phyloP scores from a whole-genome alignment of 2,888 invertebrate genomes.

The Diachrysia chrysitis region DNA sequence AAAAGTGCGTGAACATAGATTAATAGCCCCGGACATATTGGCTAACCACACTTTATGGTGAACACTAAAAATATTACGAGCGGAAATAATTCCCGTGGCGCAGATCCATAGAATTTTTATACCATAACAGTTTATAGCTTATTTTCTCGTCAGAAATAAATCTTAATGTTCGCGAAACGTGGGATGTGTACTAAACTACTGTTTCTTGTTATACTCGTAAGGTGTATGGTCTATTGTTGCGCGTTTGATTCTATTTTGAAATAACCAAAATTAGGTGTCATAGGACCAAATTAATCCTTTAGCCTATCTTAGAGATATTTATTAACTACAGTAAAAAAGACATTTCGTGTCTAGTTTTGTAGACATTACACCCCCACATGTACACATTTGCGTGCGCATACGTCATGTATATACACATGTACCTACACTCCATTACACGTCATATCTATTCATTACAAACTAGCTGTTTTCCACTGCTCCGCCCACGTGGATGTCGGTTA shows the following conservation, averaged over 20 bases:
- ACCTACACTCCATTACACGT: too few relatives aligned
- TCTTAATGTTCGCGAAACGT: conserved; percentile 39
- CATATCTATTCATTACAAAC: too few relatives aligned
- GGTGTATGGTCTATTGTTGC: not conserved
- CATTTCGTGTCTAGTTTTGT: too few relatives aligned
- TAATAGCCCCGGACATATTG: conserved; percentile 39
- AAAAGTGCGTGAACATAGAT: conserved; percentile 30
- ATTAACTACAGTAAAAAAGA: too few relatives aligned
- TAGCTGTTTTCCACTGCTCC: too few relatives aligned
- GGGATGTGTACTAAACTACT: conserved; percentile 36
- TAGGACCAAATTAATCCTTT: not conserved
- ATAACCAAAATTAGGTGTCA: not conserved
- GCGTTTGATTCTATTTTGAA: not conserved
- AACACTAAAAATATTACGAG: conserved; percentile 57
- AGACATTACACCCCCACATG: too few relatives aligned
- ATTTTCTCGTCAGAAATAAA: conserved; percentile 50
- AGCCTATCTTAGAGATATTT: too few relatives aligned
- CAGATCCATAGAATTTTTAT: conserved; percentile 55
- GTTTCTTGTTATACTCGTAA: conserved; percentile 11
- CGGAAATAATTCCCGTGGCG: conserved; percentile 43
- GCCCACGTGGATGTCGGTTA: too few relatives aligned
- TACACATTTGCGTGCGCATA: too few relatives aligned
- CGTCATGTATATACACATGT: too few relatives aligned
- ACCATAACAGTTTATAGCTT: conserved; percentile 38
- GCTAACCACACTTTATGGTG: conserved; percentile 45